phyloP scores from a whole-genome alignment of 2,888 invertebrate genomes.

The Sinohyriopsis cumingii region DNA sequence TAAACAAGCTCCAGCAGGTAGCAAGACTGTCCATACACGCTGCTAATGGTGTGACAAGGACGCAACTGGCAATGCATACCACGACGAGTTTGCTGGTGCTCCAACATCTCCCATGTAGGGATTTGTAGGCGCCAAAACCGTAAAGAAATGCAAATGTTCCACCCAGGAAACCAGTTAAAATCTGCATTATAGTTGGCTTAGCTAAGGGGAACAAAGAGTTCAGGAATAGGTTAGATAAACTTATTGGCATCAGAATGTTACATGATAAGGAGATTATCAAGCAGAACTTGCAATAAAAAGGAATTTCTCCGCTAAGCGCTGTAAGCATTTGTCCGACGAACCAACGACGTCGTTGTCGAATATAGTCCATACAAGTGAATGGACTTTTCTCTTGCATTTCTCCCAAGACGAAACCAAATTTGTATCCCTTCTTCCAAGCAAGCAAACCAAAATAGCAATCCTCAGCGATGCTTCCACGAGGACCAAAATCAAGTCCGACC shows the following conservation, averaged over 20 bases:
- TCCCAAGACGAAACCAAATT: slow-evolving; percentile 29
- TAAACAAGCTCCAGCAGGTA: slow-evolving; percentile 18
- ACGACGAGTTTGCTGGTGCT: slow-evolving; percentile 10
- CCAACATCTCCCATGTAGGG: slow-evolving; percentile 17
- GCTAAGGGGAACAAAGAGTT: slow-evolving; percentile 16
- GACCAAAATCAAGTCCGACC: slow-evolving; percentile 31
- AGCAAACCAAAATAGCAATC: slow-evolving; percentile 31
- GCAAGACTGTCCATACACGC: slow-evolving; percentile 16
- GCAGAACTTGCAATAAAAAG: slow-evolving; percentile 21
- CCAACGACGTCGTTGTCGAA: slow-evolving; percentile 33
- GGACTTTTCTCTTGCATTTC: slow-evolving; percentile 37
- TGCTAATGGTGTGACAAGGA: slow-evolving; percentile 6
- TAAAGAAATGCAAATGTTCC: slow-evolving; percentile 28
- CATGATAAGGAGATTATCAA: slow-evolving; percentile 15
- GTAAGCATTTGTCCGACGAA: slow-evolving; percentile 25
- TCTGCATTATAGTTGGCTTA: slow-evolving; percentile 13
- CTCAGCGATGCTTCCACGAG: slow-evolving; percentile 35
- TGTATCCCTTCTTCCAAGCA: slow-evolving; percentile 30
- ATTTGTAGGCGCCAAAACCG: slow-evolving; percentile 27
- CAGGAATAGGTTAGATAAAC: slow-evolving; percentile 22
- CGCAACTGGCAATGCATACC: slow-evolving; percentile 13
- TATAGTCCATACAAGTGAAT: slow-evolving; percentile 29
- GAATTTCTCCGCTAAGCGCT: slow-evolving; percentile 16
- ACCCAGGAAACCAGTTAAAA: slow-evolving; percentile 24
- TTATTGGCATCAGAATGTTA: slow-evolving; percentile 23